Evolutionary conservation across 2,113 vertebrate species (phyloP).

Genomic region (Callithrix jacchus): DNA sequence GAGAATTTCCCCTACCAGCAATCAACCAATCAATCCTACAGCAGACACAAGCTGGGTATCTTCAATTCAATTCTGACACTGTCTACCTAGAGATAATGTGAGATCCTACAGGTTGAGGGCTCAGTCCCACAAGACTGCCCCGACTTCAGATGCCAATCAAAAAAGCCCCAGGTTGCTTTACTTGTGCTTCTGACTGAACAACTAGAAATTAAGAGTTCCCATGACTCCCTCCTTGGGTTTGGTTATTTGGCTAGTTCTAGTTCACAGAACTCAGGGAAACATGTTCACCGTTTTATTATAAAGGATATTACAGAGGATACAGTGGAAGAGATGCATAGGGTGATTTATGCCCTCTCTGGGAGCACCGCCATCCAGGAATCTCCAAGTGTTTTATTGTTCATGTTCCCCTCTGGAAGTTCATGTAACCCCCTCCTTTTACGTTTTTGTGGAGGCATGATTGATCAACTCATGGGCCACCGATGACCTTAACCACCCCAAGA

Average conservation of each 20-base stretch:
- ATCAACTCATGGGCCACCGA: neutral
- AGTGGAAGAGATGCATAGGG: neutral
- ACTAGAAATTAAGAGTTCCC: neutral
- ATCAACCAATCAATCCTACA: neutral
- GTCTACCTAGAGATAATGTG: neutral
- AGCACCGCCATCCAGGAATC: neutral
- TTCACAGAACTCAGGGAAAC: neutral
- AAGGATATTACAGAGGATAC: neutral
- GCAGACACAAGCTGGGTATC: neutral
- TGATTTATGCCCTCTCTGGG: neutral
- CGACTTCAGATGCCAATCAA: neutral
- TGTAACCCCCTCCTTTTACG: neutral
- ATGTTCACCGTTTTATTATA: neutral
- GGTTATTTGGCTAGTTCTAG: neutral
- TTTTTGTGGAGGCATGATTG: neutral
- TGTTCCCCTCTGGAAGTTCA: neutral
- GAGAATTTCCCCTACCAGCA: neutral
- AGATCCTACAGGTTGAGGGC: neutral
- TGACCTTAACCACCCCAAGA: neutral
- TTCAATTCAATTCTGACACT: neutral
- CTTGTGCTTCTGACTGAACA: neutral
- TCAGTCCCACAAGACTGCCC: neutral
- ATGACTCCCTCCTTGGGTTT: neutral
- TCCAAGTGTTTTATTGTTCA: neutral
- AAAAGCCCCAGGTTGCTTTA: neutral